A percentile compares a stretch with the other conserved stretches of the same genome.
Conservation (phyloP, 2,888 invertebrate genomes). For the Plebejus argus region DNA sequence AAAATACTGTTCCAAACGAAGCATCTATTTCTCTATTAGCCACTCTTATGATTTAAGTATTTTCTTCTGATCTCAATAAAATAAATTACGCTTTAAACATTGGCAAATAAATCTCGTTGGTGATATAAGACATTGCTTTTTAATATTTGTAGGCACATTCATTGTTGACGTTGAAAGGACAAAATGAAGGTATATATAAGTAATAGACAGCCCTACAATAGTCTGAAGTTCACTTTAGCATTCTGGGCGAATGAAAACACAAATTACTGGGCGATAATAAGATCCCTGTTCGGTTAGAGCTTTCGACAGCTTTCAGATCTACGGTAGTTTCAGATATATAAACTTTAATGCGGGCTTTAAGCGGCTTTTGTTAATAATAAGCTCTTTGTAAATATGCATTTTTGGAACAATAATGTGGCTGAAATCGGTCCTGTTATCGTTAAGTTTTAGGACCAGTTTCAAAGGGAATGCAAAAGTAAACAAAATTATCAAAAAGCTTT, state of each 20-base stretch:
- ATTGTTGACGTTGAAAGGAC: background rate
- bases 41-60: too few relatives aligned
- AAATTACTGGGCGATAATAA: conserved; percentile 21
- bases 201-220: background rate
- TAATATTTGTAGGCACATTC: background rate
- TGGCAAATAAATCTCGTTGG: background rate
- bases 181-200: background rate
- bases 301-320: conserved; percentile 25
- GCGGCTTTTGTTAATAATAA: conserved; percentile 27
- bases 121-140: background rate
- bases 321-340: conserved; percentile 23
- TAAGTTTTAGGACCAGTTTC: background rate
- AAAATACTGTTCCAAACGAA: too few relatives aligned
- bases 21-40: too few relatives aligned
- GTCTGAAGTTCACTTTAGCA: conserved; percentile 14
- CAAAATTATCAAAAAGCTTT: background rate
- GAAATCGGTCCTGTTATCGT: background rate
- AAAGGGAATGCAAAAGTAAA: background rate
- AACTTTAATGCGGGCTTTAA: conserved; percentile 29
- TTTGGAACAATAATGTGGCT: background rate
- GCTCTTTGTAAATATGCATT: conserved; percentile 19
- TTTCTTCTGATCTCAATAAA: too few relatives aligned
- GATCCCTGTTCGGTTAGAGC: conserved; percentile 26
- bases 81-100: too few relatives aligned
- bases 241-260: conserved; percentile 14